These are phyloP conservation scores for Bombus waltoni DNA, from an alignment of 1,140 invertebrate species.

Conservation along the genomic window DNA sequence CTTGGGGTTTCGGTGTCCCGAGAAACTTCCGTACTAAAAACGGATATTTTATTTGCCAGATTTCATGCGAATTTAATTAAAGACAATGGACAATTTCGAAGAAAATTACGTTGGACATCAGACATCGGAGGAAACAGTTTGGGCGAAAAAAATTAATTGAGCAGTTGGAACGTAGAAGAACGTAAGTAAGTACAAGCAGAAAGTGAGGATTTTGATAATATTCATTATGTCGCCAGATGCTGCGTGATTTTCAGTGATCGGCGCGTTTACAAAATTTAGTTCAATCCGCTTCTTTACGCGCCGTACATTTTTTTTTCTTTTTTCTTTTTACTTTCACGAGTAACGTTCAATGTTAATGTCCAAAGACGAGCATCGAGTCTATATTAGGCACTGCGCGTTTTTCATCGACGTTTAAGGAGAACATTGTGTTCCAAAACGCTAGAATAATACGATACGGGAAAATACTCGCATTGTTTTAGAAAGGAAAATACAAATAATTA, in stretches of 20 bases:
- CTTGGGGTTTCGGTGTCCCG: not conserved
- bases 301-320: too few species aligned
- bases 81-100: not conserved
- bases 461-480: not conserved
- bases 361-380: not conserved
- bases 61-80: constrained; percentile 28
- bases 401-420: not conserved
- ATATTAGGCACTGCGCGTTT: not conserved
- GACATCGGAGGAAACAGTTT: too few species aligned
- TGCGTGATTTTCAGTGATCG: too few species aligned
- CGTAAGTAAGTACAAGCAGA: too few species aligned
- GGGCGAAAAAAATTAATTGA: too few species aligned
- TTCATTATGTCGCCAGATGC: too few species aligned
- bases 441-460: not conserved
- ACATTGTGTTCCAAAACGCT: not conserved
- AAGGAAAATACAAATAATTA: constrained; percentile 23
- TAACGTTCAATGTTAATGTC: not conserved
- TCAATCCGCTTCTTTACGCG: too few species aligned
- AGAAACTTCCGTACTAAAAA: constrained; percentile 25
- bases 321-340: not conserved
- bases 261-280: too few species aligned
- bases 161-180: too few species aligned
- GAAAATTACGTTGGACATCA: not conserved
- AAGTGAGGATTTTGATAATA: too few species aligned
- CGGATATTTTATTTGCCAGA: not conserved